phyloP scores from a whole-genome alignment of 2,797 vertebrate genomes.

The Pogoniulus pusillus region DNA sequence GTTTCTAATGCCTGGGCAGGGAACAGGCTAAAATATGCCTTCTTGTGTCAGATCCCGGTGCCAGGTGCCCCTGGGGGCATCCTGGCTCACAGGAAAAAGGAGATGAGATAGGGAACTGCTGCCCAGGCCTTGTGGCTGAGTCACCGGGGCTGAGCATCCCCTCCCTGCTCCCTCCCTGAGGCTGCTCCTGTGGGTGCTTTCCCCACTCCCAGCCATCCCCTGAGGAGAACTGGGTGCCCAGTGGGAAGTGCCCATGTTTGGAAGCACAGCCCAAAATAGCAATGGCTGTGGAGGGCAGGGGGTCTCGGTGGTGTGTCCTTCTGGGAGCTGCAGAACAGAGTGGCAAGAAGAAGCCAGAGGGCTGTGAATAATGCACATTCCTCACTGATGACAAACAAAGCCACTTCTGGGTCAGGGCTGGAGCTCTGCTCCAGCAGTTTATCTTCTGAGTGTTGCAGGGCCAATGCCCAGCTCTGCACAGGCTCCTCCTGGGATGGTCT shows the following conservation, averaged over 20 bases:
- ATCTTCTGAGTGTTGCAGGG: neutral
- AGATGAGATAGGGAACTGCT: neutral
- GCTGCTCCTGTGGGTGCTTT: neutral
- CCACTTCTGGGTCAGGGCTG: neutral
- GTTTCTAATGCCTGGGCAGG: neutral
- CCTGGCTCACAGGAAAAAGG: neutral
- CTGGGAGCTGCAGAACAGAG: neutral
- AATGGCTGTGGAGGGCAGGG: accelerated
- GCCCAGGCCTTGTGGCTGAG: neutral
- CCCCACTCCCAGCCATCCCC: neutral
- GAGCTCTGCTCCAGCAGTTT: neutral
- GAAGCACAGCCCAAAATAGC: constrained; percentile 23
- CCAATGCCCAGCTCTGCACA: accelerated
- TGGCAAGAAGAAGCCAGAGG: constrained; percentile 12
- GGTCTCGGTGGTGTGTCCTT: neutral
- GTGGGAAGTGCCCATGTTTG: constrained; percentile 17
- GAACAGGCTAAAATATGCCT: neutral
- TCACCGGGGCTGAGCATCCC: neutral
- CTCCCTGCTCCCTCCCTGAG: neutral
- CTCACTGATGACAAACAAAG: neutral
- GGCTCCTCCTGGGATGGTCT: neutral
- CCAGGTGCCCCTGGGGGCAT: neutral
- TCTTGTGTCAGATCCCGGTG: neutral
- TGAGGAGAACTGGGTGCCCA: neutral
- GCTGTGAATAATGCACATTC: constrained; percentile 47